Evolutionary conservation across 2,888 invertebrate genomes (phyloP).

Genomic region (Cartodere bifasciata): DNA sequence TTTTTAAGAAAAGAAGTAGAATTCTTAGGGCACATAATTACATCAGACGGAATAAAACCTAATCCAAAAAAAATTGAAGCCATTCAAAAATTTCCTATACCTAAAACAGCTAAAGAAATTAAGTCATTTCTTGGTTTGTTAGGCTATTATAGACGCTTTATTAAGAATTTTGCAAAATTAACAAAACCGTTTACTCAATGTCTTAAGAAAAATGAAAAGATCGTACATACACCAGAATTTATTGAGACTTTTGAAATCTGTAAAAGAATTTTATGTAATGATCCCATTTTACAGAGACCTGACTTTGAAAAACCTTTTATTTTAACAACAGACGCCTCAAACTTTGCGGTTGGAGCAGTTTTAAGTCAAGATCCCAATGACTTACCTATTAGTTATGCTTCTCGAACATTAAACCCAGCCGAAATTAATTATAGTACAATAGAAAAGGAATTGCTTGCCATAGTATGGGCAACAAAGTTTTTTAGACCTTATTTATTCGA

Average conservation of each 20-base stretch:
- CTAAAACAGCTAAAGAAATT: constrained; percentile 16
- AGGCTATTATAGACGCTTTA: constrained; percentile 14
- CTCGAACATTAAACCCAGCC: constrained; percentile 16
- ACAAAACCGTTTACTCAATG: constrained; percentile 16
- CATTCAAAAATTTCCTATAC: constrained; percentile 15
- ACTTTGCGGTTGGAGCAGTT: constrained; percentile 15
- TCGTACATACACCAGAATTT: constrained; percentile 10
- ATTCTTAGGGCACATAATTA: constrained; percentile 4
- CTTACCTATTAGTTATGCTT: constrained; percentile 15
- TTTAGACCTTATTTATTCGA: constrained; percentile 17
- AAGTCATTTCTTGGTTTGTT: constrained; percentile 15
- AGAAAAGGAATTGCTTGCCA: constrained; percentile 15
- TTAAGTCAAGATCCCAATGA: constrained; percentile 14
- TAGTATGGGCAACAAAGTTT: constrained; percentile 15
- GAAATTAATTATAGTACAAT: constrained; percentile 18
- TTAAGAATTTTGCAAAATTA: constrained; percentile 14
- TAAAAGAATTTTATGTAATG: constrained; percentile 17
- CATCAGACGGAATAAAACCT: constrained; percentile 10
- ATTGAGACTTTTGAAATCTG: constrained; percentile 14
- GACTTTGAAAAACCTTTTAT: constrained; percentile 17
- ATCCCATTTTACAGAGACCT: constrained; percentile 14
- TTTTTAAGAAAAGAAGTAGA: constrained; percentile 1
- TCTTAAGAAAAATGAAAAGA: constrained; percentile 14
- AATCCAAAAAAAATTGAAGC: constrained; percentile 11
- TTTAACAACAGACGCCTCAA: constrained; percentile 17